phyloP scores from a whole-genome alignment of 2,113 vertebrate genomes.

The Nothoprocta perdicaria region DNA sequence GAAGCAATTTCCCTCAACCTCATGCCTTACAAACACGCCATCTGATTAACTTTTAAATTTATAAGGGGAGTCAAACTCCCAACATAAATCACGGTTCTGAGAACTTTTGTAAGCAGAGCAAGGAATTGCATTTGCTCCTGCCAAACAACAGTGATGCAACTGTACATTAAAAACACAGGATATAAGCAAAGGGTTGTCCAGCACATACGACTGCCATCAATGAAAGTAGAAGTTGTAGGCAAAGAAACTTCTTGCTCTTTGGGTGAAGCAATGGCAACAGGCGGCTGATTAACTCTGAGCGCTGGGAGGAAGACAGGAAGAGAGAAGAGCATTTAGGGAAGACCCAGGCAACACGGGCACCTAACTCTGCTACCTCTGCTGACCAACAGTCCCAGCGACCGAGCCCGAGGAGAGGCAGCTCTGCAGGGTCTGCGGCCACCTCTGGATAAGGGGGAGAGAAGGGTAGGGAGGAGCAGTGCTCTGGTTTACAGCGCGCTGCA shows the following conservation, averaged over 20 bases:
- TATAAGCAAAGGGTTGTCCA: background rate
- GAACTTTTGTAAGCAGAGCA: background rate
- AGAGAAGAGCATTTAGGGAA: background rate
- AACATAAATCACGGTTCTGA: background rate
- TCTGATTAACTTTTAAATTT: background rate
- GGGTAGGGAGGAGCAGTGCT: background rate
- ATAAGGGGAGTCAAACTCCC: background rate
- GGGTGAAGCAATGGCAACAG: conserved; percentile 78
- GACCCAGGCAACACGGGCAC: background rate
- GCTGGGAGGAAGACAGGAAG: conserved; percentile 48
- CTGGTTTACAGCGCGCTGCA: too few relatives aligned
- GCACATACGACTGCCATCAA: conserved; percentile 85
- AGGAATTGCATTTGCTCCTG: background rate
- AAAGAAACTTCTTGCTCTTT: conserved; percentile 77
- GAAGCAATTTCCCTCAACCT: background rate
- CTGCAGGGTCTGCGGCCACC: background rate
- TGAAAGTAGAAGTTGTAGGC: conserved; percentile 72
- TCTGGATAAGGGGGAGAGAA: background rate
- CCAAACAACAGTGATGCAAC: background rate
- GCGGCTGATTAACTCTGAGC: conserved; percentile 73
- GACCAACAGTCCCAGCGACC: background rate
- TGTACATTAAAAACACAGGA: background rate
- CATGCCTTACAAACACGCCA: background rate
- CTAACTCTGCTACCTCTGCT: background rate
- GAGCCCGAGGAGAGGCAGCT: background rate